These are phyloP conservation scores for Drosophila greeni DNA, from an alignment of 2,888 invertebrate genomes.

Conservation along the genomic window DNA sequence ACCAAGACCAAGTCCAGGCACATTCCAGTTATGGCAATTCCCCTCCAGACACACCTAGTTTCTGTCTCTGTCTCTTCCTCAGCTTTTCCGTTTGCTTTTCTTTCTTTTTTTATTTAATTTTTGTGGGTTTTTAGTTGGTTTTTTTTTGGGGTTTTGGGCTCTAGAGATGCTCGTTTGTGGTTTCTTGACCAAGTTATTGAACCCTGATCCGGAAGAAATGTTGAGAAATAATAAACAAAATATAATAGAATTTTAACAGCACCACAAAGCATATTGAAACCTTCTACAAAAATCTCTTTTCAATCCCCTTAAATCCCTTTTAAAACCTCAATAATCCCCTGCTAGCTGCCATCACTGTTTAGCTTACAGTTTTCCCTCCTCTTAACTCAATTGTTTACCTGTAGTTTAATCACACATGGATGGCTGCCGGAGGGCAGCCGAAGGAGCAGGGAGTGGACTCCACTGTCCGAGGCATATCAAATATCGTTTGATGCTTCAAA, in stretches of 20 bases:
- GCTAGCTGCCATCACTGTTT: constrained; percentile 15
- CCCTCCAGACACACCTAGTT: constrained; percentile 69
- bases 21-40: constrained; percentile 68
- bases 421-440: constrained; percentile 11
- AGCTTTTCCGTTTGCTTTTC: constrained; percentile 17
- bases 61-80: constrained; percentile 33
- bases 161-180: constrained; percentile 12
- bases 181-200: constrained; percentile 51
- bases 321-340: neutral
- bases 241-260: neutral
- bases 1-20: constrained; percentile 31
- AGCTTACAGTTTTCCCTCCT: constrained; percentile 5
- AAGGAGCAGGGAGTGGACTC: constrained; percentile 14
- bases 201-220: too few species aligned
- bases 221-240: neutral
- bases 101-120: neutral
- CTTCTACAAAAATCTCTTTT: neutral
- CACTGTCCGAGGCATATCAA: constrained; percentile 54
- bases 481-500: constrained; percentile 56
- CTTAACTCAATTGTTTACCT: constrained; percentile 40
- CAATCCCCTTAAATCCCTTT: too few species aligned
- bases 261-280: too few species aligned
- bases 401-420: constrained; percentile 65
- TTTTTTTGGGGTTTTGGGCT: constrained; percentile 10
- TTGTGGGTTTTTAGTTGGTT: too few species aligned